Percentiles rank a stretch among this genome's conserved stretches.
Evolutionary conservation across 2,113 vertebrate species (phyloP).

Genomic region (Ranitomeya variabilis): DNA sequence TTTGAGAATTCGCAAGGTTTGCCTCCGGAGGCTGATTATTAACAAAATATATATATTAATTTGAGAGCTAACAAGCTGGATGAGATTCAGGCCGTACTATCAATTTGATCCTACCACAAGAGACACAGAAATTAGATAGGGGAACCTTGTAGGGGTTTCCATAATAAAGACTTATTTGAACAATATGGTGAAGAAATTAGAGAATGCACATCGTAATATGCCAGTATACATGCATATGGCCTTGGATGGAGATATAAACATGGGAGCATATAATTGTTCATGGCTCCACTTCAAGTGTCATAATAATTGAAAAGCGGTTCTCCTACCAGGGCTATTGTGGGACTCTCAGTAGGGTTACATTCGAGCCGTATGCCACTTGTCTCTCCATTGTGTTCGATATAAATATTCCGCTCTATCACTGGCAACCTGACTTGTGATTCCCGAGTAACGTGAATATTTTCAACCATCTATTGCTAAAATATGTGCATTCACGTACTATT

Average conservation of each 20-base stretch:
- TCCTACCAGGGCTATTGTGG: not conserved
- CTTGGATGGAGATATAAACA: not conserved
- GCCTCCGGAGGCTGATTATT: conserved; percentile 54
- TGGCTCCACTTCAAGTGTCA: not conserved
- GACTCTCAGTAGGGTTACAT: not conserved
- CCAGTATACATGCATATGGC: conserved; percentile 12
- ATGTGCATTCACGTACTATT: conserved; percentile 57
- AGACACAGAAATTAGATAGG: conserved; percentile 51
- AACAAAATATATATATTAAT: conserved; percentile 59
- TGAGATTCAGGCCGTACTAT: conserved; percentile 48
- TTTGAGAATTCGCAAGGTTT: conserved; percentile 48
- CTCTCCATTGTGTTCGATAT: conserved; percentile 9
- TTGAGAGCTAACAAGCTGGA: conserved; percentile 57
- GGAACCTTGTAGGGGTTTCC: conserved; percentile 31
- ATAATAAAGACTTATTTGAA: conserved; percentile 43
- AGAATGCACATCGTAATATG: conserved; percentile 32
- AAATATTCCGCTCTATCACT: conserved; percentile 22
- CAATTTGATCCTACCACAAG: conserved; percentile 46
- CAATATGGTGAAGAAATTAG: conserved; percentile 47
- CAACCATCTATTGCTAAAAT: conserved; percentile 46
- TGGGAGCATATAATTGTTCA: not conserved
- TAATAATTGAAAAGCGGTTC: conserved; percentile 10
- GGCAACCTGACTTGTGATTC: conserved; percentile 15
- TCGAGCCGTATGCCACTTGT: conserved; percentile 3
- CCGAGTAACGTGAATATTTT: conserved; percentile 22